Evolutionary conservation across 2,797 vertebrate species (phyloP).

Genomic region (Lepilemur septentrionalis): DNA sequence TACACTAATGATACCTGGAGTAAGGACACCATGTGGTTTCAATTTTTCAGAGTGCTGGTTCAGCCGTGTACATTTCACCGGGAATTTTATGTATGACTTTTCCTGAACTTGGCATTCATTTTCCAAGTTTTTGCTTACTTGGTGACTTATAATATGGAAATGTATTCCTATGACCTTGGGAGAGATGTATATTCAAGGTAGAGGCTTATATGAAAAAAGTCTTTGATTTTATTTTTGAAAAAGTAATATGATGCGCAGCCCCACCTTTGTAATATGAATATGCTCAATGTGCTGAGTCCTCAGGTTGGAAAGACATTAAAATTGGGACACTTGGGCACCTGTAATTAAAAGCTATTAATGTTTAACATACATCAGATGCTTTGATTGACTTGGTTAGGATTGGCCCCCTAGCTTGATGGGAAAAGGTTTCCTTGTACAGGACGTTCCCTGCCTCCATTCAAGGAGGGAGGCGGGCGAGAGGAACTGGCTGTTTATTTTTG

Average conservation of each 20-base stretch:
- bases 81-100: conserved; percentile 36
- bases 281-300: not conserved
- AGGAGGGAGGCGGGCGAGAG: conserved; percentile 74
- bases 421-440: conserved; percentile 77
- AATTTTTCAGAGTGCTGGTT: conserved; percentile 33
- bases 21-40: conserved; percentile 28
- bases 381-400: conserved; percentile 66
- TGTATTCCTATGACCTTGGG: conserved; percentile 55
- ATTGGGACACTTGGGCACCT: conserved; percentile 34
- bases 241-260: not conserved
- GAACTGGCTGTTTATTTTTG: conserved; percentile 82
- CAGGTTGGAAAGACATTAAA: not conserved
- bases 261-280: not conserved
- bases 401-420: not conserved
- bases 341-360: conserved; percentile 53
- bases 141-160: conserved; percentile 49
- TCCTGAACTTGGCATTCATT: conserved; percentile 34
- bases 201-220: not conserved
- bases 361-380: conserved; percentile 24
- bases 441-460: conserved; percentile 78
- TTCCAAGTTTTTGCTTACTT: conserved; percentile 39
- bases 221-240: conserved; percentile 36
- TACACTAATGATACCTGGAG: not conserved
- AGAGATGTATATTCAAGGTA: conserved; percentile 47
- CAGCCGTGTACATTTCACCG: not conserved